Conservation (phyloP, 2,797 vertebrate genomes). For the Vipera ursinii region DNA sequence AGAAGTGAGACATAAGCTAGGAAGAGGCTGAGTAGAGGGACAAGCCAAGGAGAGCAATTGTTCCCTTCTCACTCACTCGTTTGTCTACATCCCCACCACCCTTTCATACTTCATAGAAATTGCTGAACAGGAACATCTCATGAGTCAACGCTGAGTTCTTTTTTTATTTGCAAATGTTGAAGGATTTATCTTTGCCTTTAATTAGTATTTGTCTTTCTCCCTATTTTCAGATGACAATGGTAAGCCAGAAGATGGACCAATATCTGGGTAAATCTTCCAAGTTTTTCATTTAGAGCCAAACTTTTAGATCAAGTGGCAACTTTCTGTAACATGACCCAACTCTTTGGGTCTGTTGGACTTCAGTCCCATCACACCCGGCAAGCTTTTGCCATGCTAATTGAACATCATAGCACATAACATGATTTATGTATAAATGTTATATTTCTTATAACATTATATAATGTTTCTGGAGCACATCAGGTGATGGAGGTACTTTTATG, state of each 20-base stretch:
- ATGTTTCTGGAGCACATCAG: background rate
- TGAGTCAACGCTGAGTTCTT: background rate
- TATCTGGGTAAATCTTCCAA: conserved; percentile 61
- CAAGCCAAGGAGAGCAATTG: background rate
- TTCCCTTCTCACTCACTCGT: background rate
- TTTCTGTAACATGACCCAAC: background rate
- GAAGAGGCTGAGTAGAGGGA: background rate
- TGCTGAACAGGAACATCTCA: background rate
- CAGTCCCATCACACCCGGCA: background rate
- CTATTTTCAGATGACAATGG: conserved; percentile 60
- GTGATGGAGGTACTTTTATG: background rate
- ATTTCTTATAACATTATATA: background rate
- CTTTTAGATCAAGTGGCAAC: fast-evolving
- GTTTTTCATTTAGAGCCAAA: background rate
- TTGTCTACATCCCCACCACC: background rate
- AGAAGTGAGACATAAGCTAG: background rate
- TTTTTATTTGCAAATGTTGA: background rate
- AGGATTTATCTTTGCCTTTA: fast-evolving
- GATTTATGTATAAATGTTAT: background rate
- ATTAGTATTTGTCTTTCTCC: background rate
- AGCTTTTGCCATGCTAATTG: background rate
- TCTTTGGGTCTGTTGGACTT: background rate
- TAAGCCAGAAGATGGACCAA: conserved; percentile 67
- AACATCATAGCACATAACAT: background rate
- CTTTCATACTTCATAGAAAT: background rate